These are phyloP conservation scores for Brachyistius frenatus DNA, from an alignment of 2,113 vertebrate species.

Conservation along the genomic window DNA sequence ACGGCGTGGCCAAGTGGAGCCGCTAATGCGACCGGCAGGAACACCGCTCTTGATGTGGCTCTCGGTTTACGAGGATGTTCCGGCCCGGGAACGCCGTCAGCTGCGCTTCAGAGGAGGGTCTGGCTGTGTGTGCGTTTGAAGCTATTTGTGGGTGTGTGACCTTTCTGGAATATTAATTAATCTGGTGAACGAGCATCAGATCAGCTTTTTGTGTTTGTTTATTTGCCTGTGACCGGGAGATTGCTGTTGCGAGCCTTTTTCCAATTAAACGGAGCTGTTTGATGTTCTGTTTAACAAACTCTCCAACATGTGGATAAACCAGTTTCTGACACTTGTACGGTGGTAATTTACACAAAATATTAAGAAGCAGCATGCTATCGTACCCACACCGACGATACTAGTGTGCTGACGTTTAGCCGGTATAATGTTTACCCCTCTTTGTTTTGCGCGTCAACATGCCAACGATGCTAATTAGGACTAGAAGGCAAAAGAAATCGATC, in stretches of 20 bases:
- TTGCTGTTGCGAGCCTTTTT: constrained; percentile 27
- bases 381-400: no score
- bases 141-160: constrained; percentile 20
- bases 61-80: constrained; percentile 61
- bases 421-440: no score
- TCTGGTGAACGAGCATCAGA: constrained; percentile 39
- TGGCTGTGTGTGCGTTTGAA: not conserved
- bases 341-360: no score
- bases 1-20: constrained; percentile 19
- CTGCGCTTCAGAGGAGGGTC: not conserved
- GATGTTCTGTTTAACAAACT: constrained; percentile 20
- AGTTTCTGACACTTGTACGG: not conserved
- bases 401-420: no score
- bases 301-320: not conserved
- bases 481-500: not conserved
- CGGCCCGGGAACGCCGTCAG: constrained; percentile 36
- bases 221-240: constrained; percentile 17
- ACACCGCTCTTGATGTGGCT: constrained; percentile 62
- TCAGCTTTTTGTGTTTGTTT: constrained; percentile 43
- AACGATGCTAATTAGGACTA: not conserved
- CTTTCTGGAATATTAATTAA: constrained; percentile 59
- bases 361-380: no score
- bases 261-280: constrained; percentile 38
- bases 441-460: not conserved
- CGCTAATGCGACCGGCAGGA: constrained; percentile 53